Evolutionary conservation across 2,113 vertebrate species (phyloP).

Genomic region (Myotis lucifugus): DNA sequence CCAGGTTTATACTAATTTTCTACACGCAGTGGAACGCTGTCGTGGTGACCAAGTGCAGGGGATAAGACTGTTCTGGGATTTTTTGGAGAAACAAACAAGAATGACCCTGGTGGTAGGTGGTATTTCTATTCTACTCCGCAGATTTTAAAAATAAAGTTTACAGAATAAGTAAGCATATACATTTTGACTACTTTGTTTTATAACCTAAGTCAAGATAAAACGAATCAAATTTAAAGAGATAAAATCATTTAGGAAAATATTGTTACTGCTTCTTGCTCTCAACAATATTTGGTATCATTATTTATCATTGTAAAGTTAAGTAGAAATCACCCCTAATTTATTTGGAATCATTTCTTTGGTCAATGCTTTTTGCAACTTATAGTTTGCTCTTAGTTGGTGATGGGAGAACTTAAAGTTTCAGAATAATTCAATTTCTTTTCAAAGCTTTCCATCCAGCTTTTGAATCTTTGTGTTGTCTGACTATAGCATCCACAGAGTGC

Average conservation of each 20-base stretch:
- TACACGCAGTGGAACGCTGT: not conserved
- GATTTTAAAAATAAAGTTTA: slow-evolving; percentile 5
- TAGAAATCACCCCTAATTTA: not conserved
- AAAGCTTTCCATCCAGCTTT: not conserved
- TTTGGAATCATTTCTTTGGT: not conserved
- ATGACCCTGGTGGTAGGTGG: not conserved
- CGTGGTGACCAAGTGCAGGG: not conserved
- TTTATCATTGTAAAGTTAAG: not conserved
- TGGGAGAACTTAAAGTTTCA: not conserved
- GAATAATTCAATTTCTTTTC: not conserved
- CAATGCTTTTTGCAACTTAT: not conserved
- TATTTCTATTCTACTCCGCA: not conserved
- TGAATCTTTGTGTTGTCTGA: not conserved
- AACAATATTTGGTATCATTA: not conserved
- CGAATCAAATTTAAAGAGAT: not conserved
- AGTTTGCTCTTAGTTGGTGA: not conserved
- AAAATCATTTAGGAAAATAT: not conserved
- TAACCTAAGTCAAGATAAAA: not conserved
- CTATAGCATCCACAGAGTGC: not conserved
- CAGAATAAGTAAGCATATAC: not conserved
- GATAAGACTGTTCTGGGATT: not conserved
- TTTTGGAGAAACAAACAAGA: not conserved
- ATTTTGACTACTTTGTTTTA: not conserved
- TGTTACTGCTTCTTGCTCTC: not conserved
- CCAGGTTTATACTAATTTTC: not conserved